Base-by-base conservation (phyloP, 2,797 vertebrate species). In the Neosilurus hyrtlii region DNA sequence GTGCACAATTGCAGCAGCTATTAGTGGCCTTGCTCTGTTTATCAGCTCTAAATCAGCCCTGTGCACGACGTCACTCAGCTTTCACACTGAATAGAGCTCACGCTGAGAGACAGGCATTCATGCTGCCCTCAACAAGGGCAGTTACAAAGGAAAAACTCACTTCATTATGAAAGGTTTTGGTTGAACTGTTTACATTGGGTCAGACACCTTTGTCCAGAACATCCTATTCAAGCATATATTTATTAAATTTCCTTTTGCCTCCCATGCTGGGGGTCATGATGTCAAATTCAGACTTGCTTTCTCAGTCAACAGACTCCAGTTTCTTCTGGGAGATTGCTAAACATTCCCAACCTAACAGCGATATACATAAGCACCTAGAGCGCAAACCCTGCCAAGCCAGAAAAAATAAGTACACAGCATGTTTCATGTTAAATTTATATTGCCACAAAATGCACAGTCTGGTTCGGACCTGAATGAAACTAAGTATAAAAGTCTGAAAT, bases 21-120 rank as follows among this genome's bases (percentile, higher is more conserved):
- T 81, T 82, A 74, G 30, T 63, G 24, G 52, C 56, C 26, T 78
- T 22, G 9, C 49, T 35, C 73, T n/a, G 62, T 79, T 83, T 80
- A 52, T 78, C 77, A 79, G 66, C 67, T 66, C 22, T 66, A 80
- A 83, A 80, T 83, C 59, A 83, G 74, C 61, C 76, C 24, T 26
- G 76, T 79, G 61, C 61, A 20, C 73, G 81, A 43, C 78, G 37
- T 63, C 79, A 52, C 54, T 83, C 51, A 12, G 9, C 26, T 43
- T 82, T 75, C 84, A 73, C 37, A 59, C 35, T 61, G n/a, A 72
- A 81, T 57, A 57, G 66, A 52, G 56, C 61, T 61, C 74, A 52
- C 10, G 37, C 77, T 65, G 43, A 65, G 61, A 78, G n/a, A 18
- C 61, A 51, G 15, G n/a, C 26, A 4, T 57, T 62, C 74, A 77